phyloP scores from a whole-genome alignment of 2,797 vertebrate species.

The Lepus oiostolus region DNA sequence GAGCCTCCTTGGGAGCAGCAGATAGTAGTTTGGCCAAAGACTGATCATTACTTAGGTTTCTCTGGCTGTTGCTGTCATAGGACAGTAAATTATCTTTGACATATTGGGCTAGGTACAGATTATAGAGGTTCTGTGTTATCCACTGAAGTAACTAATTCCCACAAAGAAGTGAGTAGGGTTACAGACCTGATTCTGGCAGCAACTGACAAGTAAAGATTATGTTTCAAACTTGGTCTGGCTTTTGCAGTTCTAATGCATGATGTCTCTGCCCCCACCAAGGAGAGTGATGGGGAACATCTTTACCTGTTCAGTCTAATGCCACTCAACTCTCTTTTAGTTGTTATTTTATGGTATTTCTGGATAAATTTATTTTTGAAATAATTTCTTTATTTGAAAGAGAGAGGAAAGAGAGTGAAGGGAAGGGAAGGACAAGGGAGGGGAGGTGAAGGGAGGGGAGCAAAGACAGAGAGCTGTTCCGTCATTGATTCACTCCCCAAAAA shows the following conservation, averaged over 20 bases:
- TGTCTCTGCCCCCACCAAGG: background rate
- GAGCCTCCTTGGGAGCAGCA: background rate
- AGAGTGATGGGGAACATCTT: background rate
- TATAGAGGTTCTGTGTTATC: background rate
- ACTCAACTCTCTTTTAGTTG: background rate
- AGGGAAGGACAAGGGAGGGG: too few species aligned
- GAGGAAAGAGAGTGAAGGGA: too few species aligned
- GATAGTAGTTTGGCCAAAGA: background rate
- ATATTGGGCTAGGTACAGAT: background rate
- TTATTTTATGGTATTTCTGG: constrained; percentile 12
- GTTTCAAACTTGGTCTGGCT: background rate
- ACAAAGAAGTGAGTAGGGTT: background rate
- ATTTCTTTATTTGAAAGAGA: too few species aligned
- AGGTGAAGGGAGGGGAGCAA: too few species aligned
- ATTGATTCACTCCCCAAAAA: too few species aligned
- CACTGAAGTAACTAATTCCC: background rate
- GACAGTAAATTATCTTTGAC: constrained; percentile 14
- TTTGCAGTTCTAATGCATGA: background rate
- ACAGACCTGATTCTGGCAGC: background rate
- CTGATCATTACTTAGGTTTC: background rate
- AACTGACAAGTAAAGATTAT: background rate
- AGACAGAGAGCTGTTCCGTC: too few species aligned
- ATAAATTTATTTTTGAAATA: too few species aligned
- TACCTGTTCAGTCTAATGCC: background rate
- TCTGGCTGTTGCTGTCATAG: background rate